Conservation (phyloP, 23 tunicate species). For the Trididemnum clinides region DNA sequence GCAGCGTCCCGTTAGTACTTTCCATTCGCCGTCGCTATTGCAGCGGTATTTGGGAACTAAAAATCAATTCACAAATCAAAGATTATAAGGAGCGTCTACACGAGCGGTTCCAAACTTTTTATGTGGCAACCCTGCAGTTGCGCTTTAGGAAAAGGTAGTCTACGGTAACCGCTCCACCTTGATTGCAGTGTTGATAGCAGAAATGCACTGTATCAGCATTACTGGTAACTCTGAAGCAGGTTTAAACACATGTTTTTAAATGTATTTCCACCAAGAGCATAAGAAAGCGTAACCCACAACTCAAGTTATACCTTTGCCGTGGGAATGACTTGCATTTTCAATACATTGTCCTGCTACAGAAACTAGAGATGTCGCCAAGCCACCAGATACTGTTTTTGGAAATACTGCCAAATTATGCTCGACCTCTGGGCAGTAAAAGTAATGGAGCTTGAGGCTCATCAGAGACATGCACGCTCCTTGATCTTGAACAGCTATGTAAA, state of each 20-base stretch:
- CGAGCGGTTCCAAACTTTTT: too few species aligned
- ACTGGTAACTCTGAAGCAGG: too few species aligned
- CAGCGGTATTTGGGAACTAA: constrained; percentile 88
- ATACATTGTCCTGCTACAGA: constrained; percentile 77
- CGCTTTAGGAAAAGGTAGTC: too few species aligned
- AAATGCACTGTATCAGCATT: too few species aligned
- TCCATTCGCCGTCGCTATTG: constrained; percentile 96
- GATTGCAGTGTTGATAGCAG: too few species aligned
- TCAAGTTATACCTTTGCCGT: constrained; percentile 65
- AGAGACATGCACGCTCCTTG: constrained; percentile 92
- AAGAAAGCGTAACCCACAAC: too few species aligned
- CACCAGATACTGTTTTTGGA: constrained; percentile 74
- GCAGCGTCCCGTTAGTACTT: constrained; percentile 84
- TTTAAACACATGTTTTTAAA: too few species aligned
- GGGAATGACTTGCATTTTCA: constrained; percentile 57
- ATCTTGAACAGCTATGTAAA: constrained; percentile 89
- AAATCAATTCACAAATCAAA: not conserved
- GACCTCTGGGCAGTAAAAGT: constrained; percentile 81
- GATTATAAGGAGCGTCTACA: too few species aligned
- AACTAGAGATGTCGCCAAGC: constrained; percentile 60
- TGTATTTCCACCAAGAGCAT: too few species aligned
- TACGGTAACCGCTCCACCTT: too few species aligned
- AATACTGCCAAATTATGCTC: constrained; percentile 71
- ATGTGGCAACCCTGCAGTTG: too few species aligned
- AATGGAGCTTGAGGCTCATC: constrained; percentile 73